A percentile compares a stretch with the other conserved stretches of the same genome.
phyloP scores from a whole-genome alignment of 2,797 vertebrate species.

The Sebastolobus alascanus region DNA sequence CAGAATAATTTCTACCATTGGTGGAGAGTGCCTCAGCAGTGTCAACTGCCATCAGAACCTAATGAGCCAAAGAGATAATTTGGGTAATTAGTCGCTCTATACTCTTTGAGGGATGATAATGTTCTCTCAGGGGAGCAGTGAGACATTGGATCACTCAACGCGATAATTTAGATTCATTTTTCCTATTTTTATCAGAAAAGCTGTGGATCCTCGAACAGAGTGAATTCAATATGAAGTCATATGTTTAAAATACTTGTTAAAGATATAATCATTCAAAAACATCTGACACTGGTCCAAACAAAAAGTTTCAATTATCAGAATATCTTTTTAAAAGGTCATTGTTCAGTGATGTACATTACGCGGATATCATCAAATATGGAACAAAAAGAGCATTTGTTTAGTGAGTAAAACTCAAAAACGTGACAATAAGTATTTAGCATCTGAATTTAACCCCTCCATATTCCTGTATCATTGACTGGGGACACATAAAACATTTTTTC shows the following conservation, averaged over 20 bases:
- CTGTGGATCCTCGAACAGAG: neutral
- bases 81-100: conserved; percentile 55
- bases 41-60: conserved; percentile 35
- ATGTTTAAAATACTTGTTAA: neutral
- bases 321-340: neutral
- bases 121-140: conserved; percentile 29
- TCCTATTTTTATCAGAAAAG: conserved; percentile 8
- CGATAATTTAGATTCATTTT: conserved; percentile 38
- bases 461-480: neutral
- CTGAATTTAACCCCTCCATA: neutral
- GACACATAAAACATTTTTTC: neutral
- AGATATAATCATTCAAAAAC: neutral
- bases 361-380: neutral
- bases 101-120: conserved; percentile 36
- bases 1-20: conserved; percentile 29
- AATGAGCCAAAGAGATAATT: conserved; percentile 62
- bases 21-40: conserved; percentile 14
- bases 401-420: neutral
- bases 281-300: neutral
- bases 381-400: neutral
- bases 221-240: neutral
- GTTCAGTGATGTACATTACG: neutral
- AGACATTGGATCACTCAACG: conserved; percentile 47
- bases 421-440: neutral
- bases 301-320: neutral